phyloP scores from a whole-genome alignment of 2,888 invertebrate species.

The Eupithecia inturbata region DNA sequence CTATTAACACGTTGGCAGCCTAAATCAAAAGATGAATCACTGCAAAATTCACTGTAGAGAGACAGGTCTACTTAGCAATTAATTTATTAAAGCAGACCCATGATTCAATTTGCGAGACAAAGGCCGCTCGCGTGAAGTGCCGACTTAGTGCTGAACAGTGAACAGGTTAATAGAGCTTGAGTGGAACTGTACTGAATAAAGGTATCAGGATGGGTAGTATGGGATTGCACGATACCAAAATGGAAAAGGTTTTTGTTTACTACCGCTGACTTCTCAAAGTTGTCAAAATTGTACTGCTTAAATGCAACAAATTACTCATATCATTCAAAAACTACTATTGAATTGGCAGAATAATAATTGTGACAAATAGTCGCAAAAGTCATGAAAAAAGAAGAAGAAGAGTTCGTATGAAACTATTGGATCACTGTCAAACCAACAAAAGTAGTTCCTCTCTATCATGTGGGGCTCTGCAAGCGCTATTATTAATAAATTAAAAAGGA shows the following conservation, averaged over 20 bases:
- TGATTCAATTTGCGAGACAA: conserved; percentile 71
- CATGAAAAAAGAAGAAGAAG: background rate
- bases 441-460: background rate
- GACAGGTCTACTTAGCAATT: conserved; percentile 65
- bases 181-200: conserved; percentile 7
- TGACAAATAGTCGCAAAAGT: background rate
- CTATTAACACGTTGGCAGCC: background rate
- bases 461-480: background rate
- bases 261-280: too few species aligned
- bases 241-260: background rate
- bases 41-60: conserved; percentile 45
- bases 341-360: too few species aligned
- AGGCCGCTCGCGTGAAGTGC: conserved; percentile 52
- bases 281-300: too few species aligned
- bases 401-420: background rate
- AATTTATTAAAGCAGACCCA: conserved; percentile 66
- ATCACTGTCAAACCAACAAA: background rate
- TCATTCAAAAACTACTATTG: too few species aligned
- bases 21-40: background rate
- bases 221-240: background rate
- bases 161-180: conserved; percentile 28
- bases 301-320: too few species aligned
- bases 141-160: conserved; percentile 31
- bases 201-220: background rate
- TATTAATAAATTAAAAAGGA: too few species aligned